Conservation (phyloP, 2,797 vertebrate species). For the Neoniphon sammara region DNA sequence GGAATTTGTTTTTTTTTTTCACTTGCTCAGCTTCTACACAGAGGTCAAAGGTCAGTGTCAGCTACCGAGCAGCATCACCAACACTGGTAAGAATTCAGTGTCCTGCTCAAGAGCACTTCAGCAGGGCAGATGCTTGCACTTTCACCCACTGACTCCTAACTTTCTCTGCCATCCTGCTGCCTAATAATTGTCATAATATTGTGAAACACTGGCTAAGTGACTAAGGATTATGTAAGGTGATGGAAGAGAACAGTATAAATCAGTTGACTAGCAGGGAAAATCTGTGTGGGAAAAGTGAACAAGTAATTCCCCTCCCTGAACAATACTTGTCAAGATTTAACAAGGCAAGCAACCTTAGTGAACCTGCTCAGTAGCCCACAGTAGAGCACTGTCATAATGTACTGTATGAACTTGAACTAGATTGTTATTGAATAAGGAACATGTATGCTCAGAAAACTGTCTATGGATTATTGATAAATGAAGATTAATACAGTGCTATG, state of each 20-base stretch:
- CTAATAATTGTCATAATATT: too few species aligned
- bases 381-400: background rate
- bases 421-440: background rate
- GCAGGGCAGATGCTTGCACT: too few species aligned
- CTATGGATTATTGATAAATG: background rate
- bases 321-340: background rate
- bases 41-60: background rate
- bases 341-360: background rate
- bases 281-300: background rate
- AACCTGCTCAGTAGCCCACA: background rate
- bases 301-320: background rate
- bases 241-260: background rate
- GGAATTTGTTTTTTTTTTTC: background rate
- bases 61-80: background rate
- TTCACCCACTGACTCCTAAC: too few species aligned
- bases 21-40: background rate
- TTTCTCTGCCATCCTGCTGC: too few species aligned
- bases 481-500: background rate
- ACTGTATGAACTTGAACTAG: background rate
- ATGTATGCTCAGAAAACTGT: background rate
- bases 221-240: too few species aligned
- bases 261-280: slow-evolving; percentile 19
- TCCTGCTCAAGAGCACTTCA: too few species aligned
- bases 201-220: too few species aligned
- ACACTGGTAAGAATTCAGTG: background rate